These are phyloP conservation scores for Coenobita brevimanus DNA, from an alignment of 1,140 invertebrate species.

Conservation along the genomic window DNA sequence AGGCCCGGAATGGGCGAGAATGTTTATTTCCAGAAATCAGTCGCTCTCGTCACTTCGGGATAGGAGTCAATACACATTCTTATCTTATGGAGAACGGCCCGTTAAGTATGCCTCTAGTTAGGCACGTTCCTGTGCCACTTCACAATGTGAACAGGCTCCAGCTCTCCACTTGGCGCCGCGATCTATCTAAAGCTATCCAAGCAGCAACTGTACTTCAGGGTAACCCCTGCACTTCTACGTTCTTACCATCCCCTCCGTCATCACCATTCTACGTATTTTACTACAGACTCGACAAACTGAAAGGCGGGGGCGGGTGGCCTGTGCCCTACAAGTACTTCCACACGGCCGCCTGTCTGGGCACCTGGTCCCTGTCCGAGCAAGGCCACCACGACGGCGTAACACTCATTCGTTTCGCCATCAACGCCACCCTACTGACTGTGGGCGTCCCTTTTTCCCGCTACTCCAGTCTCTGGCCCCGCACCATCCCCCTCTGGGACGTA, in stretches of 20 bases:
- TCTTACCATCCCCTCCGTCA: not conserved
- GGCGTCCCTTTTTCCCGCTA: conserved; percentile 46
- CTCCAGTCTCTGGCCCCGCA: conserved; percentile 13
- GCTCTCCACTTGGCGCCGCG: not conserved
- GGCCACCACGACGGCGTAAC: conserved; percentile 40
- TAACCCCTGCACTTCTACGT: conserved; percentile 18
- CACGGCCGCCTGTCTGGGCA: conserved; percentile 3
- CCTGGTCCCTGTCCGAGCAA: conserved; percentile 40
- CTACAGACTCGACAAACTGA: conserved; percentile 15
- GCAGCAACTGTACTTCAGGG: not conserved
- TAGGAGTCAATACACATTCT: not conserved
- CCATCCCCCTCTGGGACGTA: conserved; percentile 8
- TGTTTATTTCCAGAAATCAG: conserved; percentile 36
- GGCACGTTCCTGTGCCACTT: not conserved
- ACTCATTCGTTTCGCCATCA: not conserved
- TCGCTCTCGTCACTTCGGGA: conserved; percentile 24
- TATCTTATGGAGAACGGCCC: not conserved
- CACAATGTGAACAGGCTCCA: not conserved
- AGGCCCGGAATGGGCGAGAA: conserved; percentile 13
- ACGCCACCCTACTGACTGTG: conserved; percentile 34
- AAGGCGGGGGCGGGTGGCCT: not conserved
- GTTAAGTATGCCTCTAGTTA: conserved; percentile 18
- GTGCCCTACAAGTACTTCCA: conserved; percentile 6
- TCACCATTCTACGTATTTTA: conserved; percentile 36
- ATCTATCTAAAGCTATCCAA: not conserved